Conservation (phyloP, 2,797 vertebrate species). For the Cyclopterus lumpus region DNA sequence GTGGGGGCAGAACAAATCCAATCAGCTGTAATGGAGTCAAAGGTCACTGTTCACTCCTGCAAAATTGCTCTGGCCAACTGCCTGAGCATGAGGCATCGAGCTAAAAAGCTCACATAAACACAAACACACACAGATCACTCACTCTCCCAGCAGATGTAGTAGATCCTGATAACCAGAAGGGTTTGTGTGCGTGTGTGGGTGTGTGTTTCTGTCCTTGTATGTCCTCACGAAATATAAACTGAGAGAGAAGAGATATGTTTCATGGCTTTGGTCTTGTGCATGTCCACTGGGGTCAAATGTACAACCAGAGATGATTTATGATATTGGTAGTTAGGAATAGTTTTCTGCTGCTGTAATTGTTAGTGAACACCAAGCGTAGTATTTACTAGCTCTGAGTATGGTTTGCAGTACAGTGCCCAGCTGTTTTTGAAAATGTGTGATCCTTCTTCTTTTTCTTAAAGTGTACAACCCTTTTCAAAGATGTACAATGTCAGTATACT, state of each 20-base stretch:
- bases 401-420: neutral
- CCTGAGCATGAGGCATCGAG: slow-evolving; percentile 52
- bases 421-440: neutral
- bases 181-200: slow-evolving; percentile 8
- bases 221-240: slow-evolving; percentile 47
- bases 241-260: slow-evolving; percentile 20
- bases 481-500: neutral
- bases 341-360: slow-evolving; percentile 16
- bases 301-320: slow-evolving; percentile 42
- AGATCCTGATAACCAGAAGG: slow-evolving; percentile 61
- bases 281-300: slow-evolving; percentile 14
- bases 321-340: slow-evolving; percentile 9
- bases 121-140: slow-evolving; percentile 39
- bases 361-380: neutral
- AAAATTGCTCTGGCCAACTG: slow-evolving; percentile 65
- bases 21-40: slow-evolving; percentile 82
- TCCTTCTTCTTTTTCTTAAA: neutral
- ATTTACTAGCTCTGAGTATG: neutral
- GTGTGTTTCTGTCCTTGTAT: slow-evolving; percentile 48
- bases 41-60: slow-evolving; percentile 79
- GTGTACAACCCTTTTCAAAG: neutral
- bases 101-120: slow-evolving; percentile 24
- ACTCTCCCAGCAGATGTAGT: slow-evolving; percentile 44
- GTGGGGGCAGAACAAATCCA: slow-evolving; percentile 71
- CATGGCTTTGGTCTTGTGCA: slow-evolving; percentile 34